Percentiles rank a stretch among this genome's conserved stretches.
phyloP scores from a whole-genome alignment of 1,140 invertebrate genomes.

The Lethrus apterus region DNA sequence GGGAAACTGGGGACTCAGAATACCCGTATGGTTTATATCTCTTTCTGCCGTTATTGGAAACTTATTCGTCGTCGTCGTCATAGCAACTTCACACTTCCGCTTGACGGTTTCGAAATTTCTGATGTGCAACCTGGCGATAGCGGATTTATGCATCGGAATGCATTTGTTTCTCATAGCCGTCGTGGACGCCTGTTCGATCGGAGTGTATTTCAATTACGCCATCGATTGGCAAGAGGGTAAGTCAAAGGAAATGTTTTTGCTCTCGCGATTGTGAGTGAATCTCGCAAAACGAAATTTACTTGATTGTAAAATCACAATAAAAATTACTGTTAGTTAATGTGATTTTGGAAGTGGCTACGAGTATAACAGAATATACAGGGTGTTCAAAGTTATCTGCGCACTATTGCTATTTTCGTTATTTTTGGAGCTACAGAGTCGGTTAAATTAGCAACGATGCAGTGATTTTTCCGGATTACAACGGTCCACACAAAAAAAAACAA shows the following conservation, averaged over 20 bases:
- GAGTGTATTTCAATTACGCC: slow-evolving; percentile 82
- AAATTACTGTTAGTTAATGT: not conserved
- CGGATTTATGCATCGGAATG: slow-evolving; percentile 75
- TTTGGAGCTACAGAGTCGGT: too few relatives aligned
- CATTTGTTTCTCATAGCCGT: slow-evolving; percentile 77
- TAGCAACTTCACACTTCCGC: slow-evolving; percentile 50
- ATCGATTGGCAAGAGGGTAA: slow-evolving; percentile 81
- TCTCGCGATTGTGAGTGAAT: too few relatives aligned
- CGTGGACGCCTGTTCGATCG: slow-evolving; percentile 72
- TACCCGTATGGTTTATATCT: slow-evolving; percentile 72
- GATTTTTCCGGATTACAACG: too few relatives aligned
- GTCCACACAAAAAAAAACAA: too few relatives aligned
- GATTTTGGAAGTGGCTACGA: too few relatives aligned
- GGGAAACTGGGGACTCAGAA: slow-evolving; percentile 71
- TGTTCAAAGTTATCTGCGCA: too few relatives aligned
- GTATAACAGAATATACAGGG: too few relatives aligned
- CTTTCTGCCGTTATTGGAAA: slow-evolving; percentile 68
- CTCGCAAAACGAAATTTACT: too few relatives aligned
- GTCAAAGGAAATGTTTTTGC: slow-evolving; percentile 12
- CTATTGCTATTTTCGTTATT: too few relatives aligned
- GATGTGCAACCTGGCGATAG: slow-evolving; percentile 81
- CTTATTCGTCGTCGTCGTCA: slow-evolving; percentile 70
- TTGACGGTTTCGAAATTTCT: slow-evolving; percentile 73
- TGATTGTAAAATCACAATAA: not conserved
- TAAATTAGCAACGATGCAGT: too few relatives aligned